Percentiles rank a stretch among this genome's conserved stretches.
Evolutionary conservation across 2,888 invertebrate genomes (phyloP).

Genomic region (Spilosoma lubricipeda): DNA sequence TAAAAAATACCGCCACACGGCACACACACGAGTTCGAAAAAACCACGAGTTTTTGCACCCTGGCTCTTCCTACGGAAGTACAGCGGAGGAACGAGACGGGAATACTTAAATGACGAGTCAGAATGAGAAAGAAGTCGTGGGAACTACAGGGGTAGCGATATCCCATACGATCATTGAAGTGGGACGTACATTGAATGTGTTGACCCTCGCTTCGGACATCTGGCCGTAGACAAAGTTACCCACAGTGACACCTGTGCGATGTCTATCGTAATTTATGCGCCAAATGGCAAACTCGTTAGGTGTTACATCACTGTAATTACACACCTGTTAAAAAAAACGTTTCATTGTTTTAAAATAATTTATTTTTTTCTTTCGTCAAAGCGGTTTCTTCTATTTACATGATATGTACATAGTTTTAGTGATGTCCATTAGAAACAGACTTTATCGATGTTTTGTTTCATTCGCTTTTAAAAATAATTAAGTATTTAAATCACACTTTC

Average conservation of each 20-base stretch:
- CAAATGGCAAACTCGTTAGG: constrained; percentile 50
- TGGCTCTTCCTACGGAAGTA: constrained; percentile 81
- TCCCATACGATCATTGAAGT: constrained; percentile 82
- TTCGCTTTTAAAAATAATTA: constrained; percentile 3
- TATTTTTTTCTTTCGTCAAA: constrained; percentile 55
- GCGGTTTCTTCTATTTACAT: constrained; percentile 44
- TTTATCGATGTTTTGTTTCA: constrained; percentile 1
- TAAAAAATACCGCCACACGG: constrained; percentile 69
- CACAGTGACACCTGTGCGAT: constrained; percentile 67
- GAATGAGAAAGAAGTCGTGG: constrained; percentile 75
- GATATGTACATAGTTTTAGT: constrained; percentile 50
- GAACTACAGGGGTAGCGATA: constrained; percentile 83
- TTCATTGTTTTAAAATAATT: constrained; percentile 58
- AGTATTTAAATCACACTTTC: constrained; percentile 9
- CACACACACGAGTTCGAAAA: constrained; percentile 78
- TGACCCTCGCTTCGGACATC: constrained; percentile 60
- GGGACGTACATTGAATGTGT: constrained; percentile 68
- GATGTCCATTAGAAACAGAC: constrained; percentile 3
- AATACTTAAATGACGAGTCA: constrained; percentile 27
- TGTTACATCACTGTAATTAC: constrained; percentile 19
- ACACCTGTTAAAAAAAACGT: constrained; percentile 23
- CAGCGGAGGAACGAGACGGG: constrained; percentile 54
- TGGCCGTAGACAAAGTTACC: constrained; percentile 34
- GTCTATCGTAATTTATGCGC: constrained; percentile 59
- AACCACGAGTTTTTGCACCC: constrained; percentile 81